Conservation (phyloP, 2,113 vertebrate genomes). For the Brienomyrus brachyistius region DNA sequence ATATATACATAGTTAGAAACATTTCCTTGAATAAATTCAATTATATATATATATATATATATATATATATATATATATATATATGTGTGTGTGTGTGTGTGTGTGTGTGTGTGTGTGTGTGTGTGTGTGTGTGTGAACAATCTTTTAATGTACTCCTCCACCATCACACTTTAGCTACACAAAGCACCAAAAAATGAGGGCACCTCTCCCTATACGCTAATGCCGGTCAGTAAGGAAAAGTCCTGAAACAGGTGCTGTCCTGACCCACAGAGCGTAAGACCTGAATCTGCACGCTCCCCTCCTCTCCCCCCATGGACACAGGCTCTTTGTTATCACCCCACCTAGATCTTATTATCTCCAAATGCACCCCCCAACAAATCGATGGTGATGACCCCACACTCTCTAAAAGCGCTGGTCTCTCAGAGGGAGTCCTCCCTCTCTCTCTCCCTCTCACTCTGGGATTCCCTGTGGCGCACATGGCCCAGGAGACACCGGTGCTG, state of each 20-base stretch:
- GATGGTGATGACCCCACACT: background rate
- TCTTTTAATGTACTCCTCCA: too few relatives aligned
- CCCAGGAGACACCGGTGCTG: slow-evolving; percentile 15
- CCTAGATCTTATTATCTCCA: background rate
- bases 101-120: too few relatives aligned
- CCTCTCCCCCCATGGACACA: background rate
- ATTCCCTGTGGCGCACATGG: slow-evolving; percentile 48
- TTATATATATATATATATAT: background rate
- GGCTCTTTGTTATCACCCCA: background rate
- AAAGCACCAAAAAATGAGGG: too few relatives aligned
- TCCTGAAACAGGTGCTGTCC: background rate
- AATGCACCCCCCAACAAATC: background rate
- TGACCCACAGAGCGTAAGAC: background rate
- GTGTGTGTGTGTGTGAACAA: too few relatives aligned
- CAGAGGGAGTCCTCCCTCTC: slow-evolving; percentile 9
- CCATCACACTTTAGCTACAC: too few relatives aligned
- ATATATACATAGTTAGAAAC: too few relatives aligned
- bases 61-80: too few relatives aligned
- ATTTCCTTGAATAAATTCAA: too few relatives aligned
- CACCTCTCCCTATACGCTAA: background rate
- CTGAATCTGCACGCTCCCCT: background rate
- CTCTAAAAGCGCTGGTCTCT: background rate
- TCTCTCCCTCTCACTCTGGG: slow-evolving; percentile 26
- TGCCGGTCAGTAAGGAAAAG: background rate
- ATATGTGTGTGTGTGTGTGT: too few relatives aligned